A percentile compares a stretch with the other conserved stretches of the same genome.
These are phyloP conservation scores for Araneus ventricosus DNA, from an alignment of 1,140 invertebrate genomes.

Conservation along the genomic window DNA sequence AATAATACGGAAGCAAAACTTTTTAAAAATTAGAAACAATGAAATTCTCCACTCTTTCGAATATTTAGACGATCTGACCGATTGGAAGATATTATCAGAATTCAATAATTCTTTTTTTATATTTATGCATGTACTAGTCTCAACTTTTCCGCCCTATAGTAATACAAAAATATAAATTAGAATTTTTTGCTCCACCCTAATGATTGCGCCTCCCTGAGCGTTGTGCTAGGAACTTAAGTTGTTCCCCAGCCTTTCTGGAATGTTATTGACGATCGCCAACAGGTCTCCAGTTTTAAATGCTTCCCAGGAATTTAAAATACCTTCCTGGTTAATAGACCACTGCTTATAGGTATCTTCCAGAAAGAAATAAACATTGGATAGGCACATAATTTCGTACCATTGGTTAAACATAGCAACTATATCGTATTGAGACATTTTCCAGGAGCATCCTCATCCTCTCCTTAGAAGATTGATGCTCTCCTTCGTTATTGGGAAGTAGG, in stretches of 20 bases:
- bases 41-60: no score
- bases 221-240: background rate
- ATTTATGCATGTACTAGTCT: no score
- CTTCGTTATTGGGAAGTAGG: background rate
- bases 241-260: background rate
- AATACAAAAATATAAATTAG: no score
- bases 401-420: background rate
- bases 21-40: no score
- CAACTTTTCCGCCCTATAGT: no score
- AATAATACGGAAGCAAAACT: no score
- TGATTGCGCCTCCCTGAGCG: no score
- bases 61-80: no score
- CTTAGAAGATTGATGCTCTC: constrained; percentile 12
- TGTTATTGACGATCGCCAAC: background rate
- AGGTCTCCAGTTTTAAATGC: background rate
- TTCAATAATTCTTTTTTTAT: no score
- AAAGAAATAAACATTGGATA: constrained; percentile 41
- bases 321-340: constrained; percentile 10
- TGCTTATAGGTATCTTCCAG: background rate
- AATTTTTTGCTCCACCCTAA: no score
- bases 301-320: background rate
- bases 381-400: background rate
- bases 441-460: background rate
- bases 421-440: background rate
- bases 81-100: no score